A percentile compares a stretch with the other conserved stretches of the same genome.
phyloP scores from a whole-genome alignment of 53 echinoderm and acorn worm genomes.

The Glandiceps talaboti region DNA sequence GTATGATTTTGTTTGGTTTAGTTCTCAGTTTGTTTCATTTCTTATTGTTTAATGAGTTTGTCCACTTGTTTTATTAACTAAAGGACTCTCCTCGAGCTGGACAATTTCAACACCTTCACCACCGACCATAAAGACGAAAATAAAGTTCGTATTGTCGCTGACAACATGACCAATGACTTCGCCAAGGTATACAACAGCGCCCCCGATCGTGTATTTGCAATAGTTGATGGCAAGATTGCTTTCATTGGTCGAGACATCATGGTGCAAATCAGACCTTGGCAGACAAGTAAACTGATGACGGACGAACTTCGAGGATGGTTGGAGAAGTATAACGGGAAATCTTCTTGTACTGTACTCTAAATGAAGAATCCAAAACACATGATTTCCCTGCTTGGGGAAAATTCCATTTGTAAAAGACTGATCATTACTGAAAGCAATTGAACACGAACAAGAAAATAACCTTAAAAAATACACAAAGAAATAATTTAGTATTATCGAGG shows the following conservation, averaged over 20 bases:
- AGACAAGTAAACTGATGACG: neutral
- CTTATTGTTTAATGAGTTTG: no score
- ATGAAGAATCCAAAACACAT: no score
- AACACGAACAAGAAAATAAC: no score
- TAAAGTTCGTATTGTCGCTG: neutral
- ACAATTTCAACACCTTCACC: neutral
- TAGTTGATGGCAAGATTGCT: neutral
- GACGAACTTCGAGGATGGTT: neutral
- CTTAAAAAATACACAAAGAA: no score
- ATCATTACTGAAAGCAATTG: no score
- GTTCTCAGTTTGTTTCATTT: no score
- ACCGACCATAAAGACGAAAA: neutral
- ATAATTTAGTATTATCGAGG: no score
- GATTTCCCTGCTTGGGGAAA: no score
- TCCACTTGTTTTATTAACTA: no score
- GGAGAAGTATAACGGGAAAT: neutral
- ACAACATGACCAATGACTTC: neutral
- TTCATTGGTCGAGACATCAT: neutral
- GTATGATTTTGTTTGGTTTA: no score
- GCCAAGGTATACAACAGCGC: neutral
- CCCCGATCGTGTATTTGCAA: neutral
- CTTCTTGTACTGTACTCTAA: neutral
- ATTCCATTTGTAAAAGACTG: no score
- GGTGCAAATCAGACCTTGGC: neutral
- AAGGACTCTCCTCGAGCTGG: neutral